A percentile compares a stretch with the other conserved stretches of the same genome.
These are phyloP conservation scores for Sycophila sp. DNA, from an alignment of 1,140 invertebrate species.

Conservation along the genomic window DNA sequence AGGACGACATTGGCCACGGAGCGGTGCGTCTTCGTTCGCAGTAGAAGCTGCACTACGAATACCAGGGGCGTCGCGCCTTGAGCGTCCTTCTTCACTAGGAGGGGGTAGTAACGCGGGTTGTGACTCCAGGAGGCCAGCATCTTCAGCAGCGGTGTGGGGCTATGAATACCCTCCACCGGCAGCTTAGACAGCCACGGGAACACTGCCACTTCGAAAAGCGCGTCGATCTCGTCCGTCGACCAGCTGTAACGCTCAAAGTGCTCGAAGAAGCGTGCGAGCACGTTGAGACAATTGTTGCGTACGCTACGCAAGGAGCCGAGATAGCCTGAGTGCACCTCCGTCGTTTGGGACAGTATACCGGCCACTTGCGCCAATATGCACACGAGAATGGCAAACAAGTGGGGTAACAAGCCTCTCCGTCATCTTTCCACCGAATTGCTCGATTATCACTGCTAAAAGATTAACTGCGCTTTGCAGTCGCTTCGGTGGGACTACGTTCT, in stretches of 20 bases:
- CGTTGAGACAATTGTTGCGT: constrained; percentile 69
- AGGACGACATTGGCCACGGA: constrained; percentile 78
- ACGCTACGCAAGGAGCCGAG: constrained; percentile 76
- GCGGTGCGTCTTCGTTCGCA: constrained; percentile 72
- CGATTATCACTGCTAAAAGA: constrained; percentile 81
- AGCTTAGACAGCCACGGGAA: constrained; percentile 85
- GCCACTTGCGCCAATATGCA: constrained; percentile 74
- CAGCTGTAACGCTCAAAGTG: constrained; percentile 83
- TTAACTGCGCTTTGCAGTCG: constrained; percentile 80
- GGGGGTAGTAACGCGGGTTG: constrained; percentile 78
- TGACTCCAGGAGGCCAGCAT: constrained; percentile 81
- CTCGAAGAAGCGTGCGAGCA: constrained; percentile 79
- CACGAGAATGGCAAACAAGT: constrained; percentile 78
- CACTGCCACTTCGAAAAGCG: constrained; percentile 80
- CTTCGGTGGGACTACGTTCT: constrained; percentile 75
- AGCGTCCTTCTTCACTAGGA: constrained; percentile 72
- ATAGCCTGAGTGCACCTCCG: constrained; percentile 72
- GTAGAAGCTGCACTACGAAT: constrained; percentile 76
- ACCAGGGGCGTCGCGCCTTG: constrained; percentile 73
- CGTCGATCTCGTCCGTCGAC: constrained; percentile 76
- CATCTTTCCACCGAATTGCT: constrained; percentile 85
- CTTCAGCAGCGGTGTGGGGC: constrained; percentile 83
- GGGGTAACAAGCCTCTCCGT: constrained; percentile 72
- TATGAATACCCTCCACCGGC: constrained; percentile 82
- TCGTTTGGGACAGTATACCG: constrained; percentile 68